These are phyloP conservation scores for Pagetopsis macropterus DNA, from an alignment of 2,797 vertebrate species.

Conservation along the genomic window DNA sequence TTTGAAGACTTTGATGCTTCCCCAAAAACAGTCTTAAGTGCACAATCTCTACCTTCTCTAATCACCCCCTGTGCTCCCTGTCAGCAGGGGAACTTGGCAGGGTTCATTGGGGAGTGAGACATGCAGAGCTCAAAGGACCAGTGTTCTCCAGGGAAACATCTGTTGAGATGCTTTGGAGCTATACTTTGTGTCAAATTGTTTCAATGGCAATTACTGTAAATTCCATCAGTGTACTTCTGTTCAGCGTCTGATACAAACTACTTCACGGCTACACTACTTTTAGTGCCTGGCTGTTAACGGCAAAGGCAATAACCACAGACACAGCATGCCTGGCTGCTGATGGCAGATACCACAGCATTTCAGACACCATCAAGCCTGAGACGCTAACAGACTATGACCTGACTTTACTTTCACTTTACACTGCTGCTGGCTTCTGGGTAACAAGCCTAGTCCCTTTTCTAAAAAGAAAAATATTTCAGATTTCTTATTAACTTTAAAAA, in stretches of 20 bases:
- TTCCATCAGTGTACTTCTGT: constrained; percentile 39
- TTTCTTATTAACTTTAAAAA: not conserved
- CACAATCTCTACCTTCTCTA: constrained; percentile 29
- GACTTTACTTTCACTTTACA: not conserved
- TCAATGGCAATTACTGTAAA: constrained; percentile 59
- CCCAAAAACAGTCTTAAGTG: constrained; percentile 28
- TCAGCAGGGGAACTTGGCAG: constrained; percentile 51
- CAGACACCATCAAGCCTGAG: constrained; percentile 9
- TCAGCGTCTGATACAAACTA: constrained; percentile 42
- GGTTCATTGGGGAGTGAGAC: constrained; percentile 25
- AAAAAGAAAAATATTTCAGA: not conserved
- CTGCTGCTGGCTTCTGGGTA: not conserved
- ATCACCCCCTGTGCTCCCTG: constrained; percentile 34
- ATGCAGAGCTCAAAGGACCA: constrained; percentile 35
- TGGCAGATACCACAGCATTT: constrained; percentile 20
- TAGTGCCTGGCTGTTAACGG: not conserved
- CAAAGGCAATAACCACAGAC: constrained; percentile 13
- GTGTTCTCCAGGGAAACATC: constrained; percentile 51
- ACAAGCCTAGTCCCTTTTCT: not conserved
- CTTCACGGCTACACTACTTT: constrained; percentile 15
- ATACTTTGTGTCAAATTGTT: constrained; percentile 55
- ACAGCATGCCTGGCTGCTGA: constrained; percentile 19
- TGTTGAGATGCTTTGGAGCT: constrained; percentile 55
- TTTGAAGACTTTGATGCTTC: constrained; percentile 41
- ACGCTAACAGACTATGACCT: not conserved